Conservation (phyloP, 23 tunicate species). For the Trididemnum miniatum region DNA sequence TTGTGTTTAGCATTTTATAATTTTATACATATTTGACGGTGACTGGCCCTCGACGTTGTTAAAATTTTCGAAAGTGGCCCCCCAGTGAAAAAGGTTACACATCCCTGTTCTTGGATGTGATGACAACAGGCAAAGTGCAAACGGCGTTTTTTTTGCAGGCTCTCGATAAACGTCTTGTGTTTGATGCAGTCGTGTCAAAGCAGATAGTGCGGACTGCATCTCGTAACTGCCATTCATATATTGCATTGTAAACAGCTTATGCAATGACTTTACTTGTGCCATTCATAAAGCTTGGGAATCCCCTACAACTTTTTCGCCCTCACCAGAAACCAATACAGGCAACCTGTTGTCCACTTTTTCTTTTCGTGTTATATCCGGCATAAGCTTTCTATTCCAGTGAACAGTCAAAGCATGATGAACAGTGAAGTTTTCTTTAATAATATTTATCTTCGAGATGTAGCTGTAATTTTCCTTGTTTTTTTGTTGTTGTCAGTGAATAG, state of each 20-base stretch:
- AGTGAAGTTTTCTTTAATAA: not conserved
- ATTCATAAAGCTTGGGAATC: conserved; percentile 8
- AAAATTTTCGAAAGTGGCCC: no score
- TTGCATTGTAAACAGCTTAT: not conserved
- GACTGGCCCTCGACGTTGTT: no score
- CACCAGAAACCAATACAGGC: not conserved
- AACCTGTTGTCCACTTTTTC: conserved; percentile 5
- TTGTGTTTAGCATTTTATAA: no score
- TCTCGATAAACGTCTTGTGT: not conserved
- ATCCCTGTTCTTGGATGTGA: conserved; percentile 4
- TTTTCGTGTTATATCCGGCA: not conserved
- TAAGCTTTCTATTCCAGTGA: conserved; percentile 2
- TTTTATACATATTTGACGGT: no score
- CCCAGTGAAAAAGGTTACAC: no score
- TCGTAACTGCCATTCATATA: not conserved
- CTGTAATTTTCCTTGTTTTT: not conserved
- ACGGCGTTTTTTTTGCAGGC: not conserved
- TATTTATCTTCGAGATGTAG: no score
- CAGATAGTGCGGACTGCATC: conserved; percentile 4
- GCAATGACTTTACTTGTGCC: conserved; percentile 5
- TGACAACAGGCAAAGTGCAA: conserved; percentile 15
- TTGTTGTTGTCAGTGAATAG: not conserved
- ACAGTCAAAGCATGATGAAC: conserved; percentile 15
- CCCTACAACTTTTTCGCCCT: not conserved
- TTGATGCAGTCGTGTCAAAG: conserved; percentile 4